phyloP scores from a whole-genome alignment of 2,888 invertebrate genomes.

The Abrostola triplasia region DNA sequence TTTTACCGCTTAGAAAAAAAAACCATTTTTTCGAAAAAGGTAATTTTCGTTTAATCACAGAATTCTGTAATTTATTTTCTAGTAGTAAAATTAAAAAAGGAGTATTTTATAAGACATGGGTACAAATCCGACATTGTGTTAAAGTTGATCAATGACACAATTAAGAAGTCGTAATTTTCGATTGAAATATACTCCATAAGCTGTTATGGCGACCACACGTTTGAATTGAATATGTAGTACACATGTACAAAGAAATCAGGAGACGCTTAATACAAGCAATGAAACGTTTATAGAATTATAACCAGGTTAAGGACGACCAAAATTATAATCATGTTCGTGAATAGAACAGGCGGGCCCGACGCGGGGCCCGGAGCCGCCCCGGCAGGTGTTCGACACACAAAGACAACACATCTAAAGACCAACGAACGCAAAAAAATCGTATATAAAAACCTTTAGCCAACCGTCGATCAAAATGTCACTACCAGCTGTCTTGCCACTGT shows the following conservation, averaged over 20 bases:
- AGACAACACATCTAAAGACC: conserved; percentile 68
- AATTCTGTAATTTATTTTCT: neutral
- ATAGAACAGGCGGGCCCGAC: conserved; percentile 66
- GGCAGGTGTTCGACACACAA: conserved; percentile 82
- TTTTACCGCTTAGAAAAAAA: no score
- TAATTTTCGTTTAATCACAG: no score
- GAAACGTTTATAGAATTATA: conserved; percentile 48
- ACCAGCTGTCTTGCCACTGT: conserved; percentile 78
- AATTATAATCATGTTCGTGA: conserved; percentile 57
- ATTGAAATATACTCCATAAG: no score
- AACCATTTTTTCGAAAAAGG: no score
- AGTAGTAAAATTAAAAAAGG: no score
- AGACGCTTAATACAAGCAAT: neutral
- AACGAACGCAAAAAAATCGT: conserved; percentile 70
- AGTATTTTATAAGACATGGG: no score
- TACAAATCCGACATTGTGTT: no score
- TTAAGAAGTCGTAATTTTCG: no score
- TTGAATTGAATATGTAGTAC: no score
- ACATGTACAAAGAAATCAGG: conserved; percentile 7
- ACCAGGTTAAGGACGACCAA: conserved; percentile 64
- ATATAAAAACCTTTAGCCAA: conserved; percentile 63
- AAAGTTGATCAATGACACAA: no score
- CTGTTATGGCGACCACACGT: no score
- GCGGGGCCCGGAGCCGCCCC: conserved; percentile 59
- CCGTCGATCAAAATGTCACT: conserved; percentile 77